A percentile compares a stretch with the other conserved stretches of the same genome.
These are phyloP conservation scores for Notodonta ziczac DNA, from an alignment of 2,888 invertebrate genomes.

Conservation along the genomic window DNA sequence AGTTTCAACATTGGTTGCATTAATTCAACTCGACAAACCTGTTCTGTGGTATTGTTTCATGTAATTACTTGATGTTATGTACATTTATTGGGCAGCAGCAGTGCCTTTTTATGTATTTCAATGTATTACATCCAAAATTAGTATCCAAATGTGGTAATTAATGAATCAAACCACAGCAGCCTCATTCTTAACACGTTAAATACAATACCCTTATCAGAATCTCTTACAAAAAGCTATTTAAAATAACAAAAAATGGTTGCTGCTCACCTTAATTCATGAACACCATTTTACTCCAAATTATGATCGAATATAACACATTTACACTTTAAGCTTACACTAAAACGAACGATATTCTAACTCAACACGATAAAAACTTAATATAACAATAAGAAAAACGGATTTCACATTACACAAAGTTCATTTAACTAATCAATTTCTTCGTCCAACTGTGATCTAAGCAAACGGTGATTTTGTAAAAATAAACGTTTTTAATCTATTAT, in stretches of 20 bases:
- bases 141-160: background rate
- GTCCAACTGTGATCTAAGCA: constrained; percentile 49
- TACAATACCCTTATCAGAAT: constrained; percentile 1
- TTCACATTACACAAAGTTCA: constrained; percentile 38
- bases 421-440: constrained; percentile 53
- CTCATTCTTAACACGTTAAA: background rate
- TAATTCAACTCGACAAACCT: background rate
- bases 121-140: background rate
- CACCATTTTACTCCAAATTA: constrained; percentile 52
- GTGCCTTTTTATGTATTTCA: background rate
- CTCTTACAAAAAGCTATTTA: background rate
- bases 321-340: constrained; percentile 43
- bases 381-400: constrained; percentile 41
- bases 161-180: constrained; percentile 4
- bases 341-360: constrained; percentile 39
- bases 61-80: background rate
- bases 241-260: constrained; percentile 19
- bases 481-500: constrained; percentile 61
- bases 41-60: background rate
- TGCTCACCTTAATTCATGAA: constrained; percentile 51
- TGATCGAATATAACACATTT: constrained; percentile 38
- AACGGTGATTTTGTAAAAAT: constrained; percentile 59
- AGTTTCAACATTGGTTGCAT: background rate
- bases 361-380: constrained; percentile 46
- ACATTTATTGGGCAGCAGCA: background rate